phyloP scores from a whole-genome alignment of 2,888 invertebrate genomes.

The Oxystoma pomonae region DNA sequence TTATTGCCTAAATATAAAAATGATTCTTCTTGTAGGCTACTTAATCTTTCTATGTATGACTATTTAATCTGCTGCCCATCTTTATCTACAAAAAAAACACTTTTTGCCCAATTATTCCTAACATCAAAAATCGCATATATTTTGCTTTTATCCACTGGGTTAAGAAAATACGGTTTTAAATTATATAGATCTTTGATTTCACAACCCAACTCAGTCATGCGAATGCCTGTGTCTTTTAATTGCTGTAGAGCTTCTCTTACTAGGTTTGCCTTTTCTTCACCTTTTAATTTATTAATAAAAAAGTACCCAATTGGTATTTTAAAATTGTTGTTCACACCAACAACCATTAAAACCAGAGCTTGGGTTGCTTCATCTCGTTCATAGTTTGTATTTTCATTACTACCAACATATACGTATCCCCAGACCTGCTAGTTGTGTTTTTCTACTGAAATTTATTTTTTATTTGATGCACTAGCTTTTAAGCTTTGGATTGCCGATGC shows the following conservation, averaged over 20 bases:
- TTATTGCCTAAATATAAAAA: too few relatives aligned
- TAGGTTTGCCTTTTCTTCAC: background rate
- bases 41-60: too few relatives aligned
- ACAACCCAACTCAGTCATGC: too few relatives aligned
- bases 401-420: background rate
- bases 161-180: too few relatives aligned
- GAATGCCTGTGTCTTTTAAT: background rate
- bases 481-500: background rate
- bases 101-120: too few relatives aligned
- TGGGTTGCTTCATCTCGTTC: background rate
- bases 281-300: background rate
- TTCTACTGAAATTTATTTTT: background rate
- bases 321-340: background rate
- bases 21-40: too few relatives aligned
- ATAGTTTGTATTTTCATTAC: background rate
- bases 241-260: background rate
- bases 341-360: background rate
- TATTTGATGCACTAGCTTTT: background rate
- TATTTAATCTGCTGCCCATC: too few relatives aligned
- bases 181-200: too few relatives aligned
- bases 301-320: background rate
- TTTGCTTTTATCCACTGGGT: too few relatives aligned
- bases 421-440: background rate
- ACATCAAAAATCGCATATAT: too few relatives aligned
- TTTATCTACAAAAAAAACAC: too few relatives aligned